phyloP scores from a whole-genome alignment of 2,888 invertebrate genomes.

The Campaea margaritaria region DNA sequence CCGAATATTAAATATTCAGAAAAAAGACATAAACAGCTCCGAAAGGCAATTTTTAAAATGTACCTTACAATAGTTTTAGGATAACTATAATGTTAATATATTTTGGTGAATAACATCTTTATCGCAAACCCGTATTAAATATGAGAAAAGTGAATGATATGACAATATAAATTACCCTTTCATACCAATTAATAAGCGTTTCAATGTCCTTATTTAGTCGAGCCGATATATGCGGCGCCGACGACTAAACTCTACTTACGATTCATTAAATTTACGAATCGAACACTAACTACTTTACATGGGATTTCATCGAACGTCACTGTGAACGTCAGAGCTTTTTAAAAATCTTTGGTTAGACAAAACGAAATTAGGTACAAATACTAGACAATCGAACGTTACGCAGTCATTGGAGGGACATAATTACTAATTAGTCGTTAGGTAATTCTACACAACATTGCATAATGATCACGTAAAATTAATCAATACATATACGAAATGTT shows the following conservation, averaged over 20 bases:
- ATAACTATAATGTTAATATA: conserved; percentile 82
- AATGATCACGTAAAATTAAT: conserved; percentile 81
- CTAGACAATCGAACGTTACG: conserved; percentile 78
- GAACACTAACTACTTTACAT: conserved; percentile 81
- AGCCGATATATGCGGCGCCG: conserved; percentile 74
- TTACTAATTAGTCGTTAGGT: conserved; percentile 81
- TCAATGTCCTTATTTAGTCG: conserved; percentile 84
- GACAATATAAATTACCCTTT: conserved; percentile 86
- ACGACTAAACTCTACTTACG: conserved; percentile 80
- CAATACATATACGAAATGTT: conserved; percentile 72
- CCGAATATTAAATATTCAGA: conserved; percentile 81
- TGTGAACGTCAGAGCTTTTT: conserved; percentile 72
- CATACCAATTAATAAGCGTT: conserved; percentile 86
- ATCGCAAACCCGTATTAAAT: conserved; percentile 86
- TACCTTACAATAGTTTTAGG: conserved; percentile 82
- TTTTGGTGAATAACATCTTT: conserved; percentile 85
- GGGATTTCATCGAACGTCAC: conserved; percentile 70
- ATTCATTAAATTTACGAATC: conserved; percentile 77
- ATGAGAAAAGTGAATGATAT: conserved; percentile 86
- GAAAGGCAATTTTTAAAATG: conserved; percentile 82
- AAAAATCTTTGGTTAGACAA: conserved; percentile 82
- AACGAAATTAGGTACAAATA: conserved; percentile 80
- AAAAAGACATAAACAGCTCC: conserved; percentile 79
- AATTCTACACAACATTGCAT: conserved; percentile 83
- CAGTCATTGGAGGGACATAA: conserved; percentile 83